phyloP scores from a whole-genome alignment of 2,888 invertebrate species.

The Sarcophaga carnaria region DNA sequence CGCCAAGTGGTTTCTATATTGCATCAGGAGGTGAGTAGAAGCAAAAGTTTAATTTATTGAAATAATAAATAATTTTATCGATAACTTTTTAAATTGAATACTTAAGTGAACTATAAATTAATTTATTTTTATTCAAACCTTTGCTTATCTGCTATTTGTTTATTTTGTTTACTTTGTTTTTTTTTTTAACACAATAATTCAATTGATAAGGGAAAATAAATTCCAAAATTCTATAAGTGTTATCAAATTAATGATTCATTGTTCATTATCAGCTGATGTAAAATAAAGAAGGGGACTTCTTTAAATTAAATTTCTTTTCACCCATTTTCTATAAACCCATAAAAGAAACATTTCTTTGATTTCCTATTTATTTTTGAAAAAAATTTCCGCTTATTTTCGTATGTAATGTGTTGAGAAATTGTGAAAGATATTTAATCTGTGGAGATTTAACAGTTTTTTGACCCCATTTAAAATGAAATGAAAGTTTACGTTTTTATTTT shows the following conservation, averaged over 20 bases:
- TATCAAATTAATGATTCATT: conserved; percentile 38
- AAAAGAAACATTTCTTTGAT: background rate
- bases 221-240: background rate
- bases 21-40: conserved; percentile 93
- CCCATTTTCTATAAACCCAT: background rate
- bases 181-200: no score
- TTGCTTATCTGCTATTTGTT: no score
- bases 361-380: background rate
- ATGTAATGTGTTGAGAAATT: background rate
- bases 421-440: background rate
- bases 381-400: background rate
- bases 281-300: background rate
- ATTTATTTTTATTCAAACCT: background rate
- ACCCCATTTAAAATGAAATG: conserved; percentile 40
- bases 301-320: background rate
- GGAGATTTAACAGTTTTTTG: conserved; percentile 26
- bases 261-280: background rate
- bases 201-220: no score
- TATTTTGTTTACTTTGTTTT: no score
- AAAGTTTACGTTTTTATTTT: conserved; percentile 44
- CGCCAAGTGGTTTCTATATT: conserved; percentile 98
- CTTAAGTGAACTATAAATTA: background rate
- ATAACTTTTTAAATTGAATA: background rate
- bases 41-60: background rate
- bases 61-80: no score